These are phyloP conservation scores for Dioctria rufipes DNA, from an alignment of 2,888 invertebrate species.

Conservation along the genomic window DNA sequence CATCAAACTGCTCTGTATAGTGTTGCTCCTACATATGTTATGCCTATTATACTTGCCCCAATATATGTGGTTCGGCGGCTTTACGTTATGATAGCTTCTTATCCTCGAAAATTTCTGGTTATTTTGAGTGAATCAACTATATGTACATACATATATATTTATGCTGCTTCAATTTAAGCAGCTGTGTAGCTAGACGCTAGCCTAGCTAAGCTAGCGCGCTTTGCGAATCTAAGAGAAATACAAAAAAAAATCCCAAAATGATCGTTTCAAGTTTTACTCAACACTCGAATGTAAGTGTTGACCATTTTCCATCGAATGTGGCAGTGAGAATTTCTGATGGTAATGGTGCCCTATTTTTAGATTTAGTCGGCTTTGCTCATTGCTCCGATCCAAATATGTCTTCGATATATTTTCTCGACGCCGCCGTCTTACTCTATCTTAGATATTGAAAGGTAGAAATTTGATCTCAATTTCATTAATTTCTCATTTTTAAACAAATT, in stretches of 20 bases:
- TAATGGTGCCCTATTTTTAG: slow-evolving; percentile 60
- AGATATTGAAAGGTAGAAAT: slow-evolving; percentile 68
- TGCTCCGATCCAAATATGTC: slow-evolving; percentile 71
- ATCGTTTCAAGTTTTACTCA: slow-evolving; percentile 39
- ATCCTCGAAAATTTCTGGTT: slow-evolving; percentile 40
- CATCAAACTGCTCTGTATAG: not conserved
- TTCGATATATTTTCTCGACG: slow-evolving; percentile 63
- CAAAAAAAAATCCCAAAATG: slow-evolving; percentile 32
- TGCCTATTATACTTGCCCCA: not conserved
- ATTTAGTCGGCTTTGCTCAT: slow-evolving; percentile 57
- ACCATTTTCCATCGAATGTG: slow-evolving; percentile 29
- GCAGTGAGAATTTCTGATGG: slow-evolving; percentile 35
- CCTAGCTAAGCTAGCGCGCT: slow-evolving; percentile 12
- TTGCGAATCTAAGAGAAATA: slow-evolving; percentile 34
- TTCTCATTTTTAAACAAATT: slow-evolving; percentile 25
- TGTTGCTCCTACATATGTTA: not conserved
- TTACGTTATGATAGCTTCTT: slow-evolving; percentile 36
- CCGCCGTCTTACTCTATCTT: slow-evolving; percentile 65
- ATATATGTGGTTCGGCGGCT: slow-evolving; percentile 4
- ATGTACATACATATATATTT: too few relatives aligned
- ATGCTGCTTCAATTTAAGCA: too few relatives aligned
- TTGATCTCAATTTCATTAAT: slow-evolving; percentile 65
- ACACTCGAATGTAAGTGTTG: slow-evolving; percentile 7
- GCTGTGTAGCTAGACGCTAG: too few relatives aligned
- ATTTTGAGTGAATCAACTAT: slow-evolving; percentile 35